Evolutionary conservation across 1,140 invertebrate species (phyloP).

Genomic region (Drosophila ohnishii): DNA sequence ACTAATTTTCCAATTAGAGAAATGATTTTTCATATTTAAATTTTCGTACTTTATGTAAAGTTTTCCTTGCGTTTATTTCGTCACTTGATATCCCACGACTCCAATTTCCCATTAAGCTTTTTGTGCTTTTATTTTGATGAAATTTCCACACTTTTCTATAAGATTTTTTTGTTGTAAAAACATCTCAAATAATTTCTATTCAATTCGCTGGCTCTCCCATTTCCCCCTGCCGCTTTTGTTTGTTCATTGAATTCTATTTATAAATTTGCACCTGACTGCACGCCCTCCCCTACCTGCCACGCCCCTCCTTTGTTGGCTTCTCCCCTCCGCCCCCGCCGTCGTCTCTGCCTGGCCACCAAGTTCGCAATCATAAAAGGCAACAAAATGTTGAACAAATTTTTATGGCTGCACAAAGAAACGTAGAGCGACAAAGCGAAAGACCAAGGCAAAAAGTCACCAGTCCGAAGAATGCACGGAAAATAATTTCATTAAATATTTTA

Average conservation of each 20-base stretch:
- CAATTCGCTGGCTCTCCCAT: slow-evolving; percentile 14
- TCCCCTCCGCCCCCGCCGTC: neutral
- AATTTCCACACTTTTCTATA: slow-evolving; percentile 9
- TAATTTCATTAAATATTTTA: neutral
- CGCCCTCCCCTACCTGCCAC: neutral
- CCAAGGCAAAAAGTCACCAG: slow-evolving; percentile 27
- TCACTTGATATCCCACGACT: neutral
- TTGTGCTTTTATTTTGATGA: slow-evolving; percentile 9
- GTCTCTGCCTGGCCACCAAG: neutral
- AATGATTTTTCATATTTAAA: neutral
- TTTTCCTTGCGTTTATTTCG: neutral
- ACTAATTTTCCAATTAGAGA: neutral
- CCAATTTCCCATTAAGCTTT: neutral
- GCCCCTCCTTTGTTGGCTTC: slow-evolving; percentile 19
- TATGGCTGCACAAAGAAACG: slow-evolving; percentile 51
- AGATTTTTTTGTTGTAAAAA: slow-evolving; percentile 3
- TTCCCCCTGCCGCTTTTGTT: slow-evolving; percentile 13
- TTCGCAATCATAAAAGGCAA: slow-evolving; percentile 55
- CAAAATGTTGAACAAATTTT: slow-evolving; percentile 58
- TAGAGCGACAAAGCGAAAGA: slow-evolving; percentile 30
- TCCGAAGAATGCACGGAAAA: slow-evolving; percentile 5
- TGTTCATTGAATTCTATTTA: slow-evolving; percentile 51
- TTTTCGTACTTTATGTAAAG: neutral
- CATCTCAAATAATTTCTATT: slow-evolving; percentile 38
- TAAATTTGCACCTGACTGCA: slow-evolving; percentile 38